Evolutionary conservation across 1,140 invertebrate genomes (phyloP).

Genomic region (Solenopsis invicta): DNA sequence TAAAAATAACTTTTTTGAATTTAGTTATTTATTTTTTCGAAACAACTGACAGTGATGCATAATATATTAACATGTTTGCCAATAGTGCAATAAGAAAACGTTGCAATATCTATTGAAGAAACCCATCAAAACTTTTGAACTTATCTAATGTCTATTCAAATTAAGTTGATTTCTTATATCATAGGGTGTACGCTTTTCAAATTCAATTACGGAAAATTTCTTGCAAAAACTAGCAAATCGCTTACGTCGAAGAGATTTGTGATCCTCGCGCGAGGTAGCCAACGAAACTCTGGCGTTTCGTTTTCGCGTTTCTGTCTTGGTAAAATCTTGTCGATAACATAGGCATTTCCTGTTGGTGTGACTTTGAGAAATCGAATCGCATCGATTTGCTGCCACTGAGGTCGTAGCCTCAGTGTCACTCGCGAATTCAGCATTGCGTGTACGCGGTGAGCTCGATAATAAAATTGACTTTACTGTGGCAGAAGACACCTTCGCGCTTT

Average conservation of each 20-base stretch:
- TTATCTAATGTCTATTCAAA: too few species aligned
- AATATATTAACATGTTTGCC: too few species aligned
- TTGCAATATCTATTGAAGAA: too few species aligned
- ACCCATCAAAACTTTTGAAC: too few species aligned
- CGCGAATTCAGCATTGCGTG: slow-evolving; percentile 15
- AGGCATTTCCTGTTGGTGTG: slow-evolving; percentile 33
- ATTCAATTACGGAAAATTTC: background rate
- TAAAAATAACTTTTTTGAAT: too few species aligned
- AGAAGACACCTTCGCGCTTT: slow-evolving; percentile 43
- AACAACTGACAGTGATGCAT: too few species aligned
- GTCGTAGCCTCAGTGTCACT: background rate
- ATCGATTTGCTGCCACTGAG: slow-evolving; percentile 34
- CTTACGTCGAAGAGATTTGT: background rate
- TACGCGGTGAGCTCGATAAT: slow-evolving; percentile 57
- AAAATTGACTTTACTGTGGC: slow-evolving; percentile 73
- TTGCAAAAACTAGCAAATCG: background rate
- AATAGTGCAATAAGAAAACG: too few species aligned
- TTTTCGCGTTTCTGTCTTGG: background rate
- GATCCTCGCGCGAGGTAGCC: background rate
- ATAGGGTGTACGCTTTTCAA: background rate
- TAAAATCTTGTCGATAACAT: slow-evolving; percentile 5
- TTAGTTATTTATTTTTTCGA: too few species aligned
- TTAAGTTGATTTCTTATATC: background rate
- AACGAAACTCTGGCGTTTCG: slow-evolving; percentile 14
- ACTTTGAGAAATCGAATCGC: slow-evolving; percentile 35